Evolutionary conservation across 2,888 invertebrate genomes (phyloP).

Genomic region (Xestia rhomboidea): DNA sequence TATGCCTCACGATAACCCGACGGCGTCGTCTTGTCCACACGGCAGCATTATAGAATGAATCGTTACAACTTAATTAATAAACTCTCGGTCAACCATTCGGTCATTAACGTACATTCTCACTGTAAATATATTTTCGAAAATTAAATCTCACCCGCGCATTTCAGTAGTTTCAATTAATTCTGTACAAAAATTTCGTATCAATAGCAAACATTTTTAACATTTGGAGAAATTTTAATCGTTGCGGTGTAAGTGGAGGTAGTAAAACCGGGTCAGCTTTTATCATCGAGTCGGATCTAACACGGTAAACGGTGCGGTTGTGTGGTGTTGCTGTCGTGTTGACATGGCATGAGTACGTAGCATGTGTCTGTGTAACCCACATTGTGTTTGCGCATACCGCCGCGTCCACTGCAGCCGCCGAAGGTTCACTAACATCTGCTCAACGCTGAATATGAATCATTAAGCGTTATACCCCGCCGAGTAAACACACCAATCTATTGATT

Average conservation of each 20-base stretch:
- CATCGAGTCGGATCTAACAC: slow-evolving; percentile 56
- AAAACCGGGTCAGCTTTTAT: slow-evolving; percentile 49
- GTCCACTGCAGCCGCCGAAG: slow-evolving; percentile 62
- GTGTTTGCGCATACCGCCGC: slow-evolving; percentile 52
- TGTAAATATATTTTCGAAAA: slow-evolving; percentile 63
- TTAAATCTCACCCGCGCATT: slow-evolving; percentile 41
- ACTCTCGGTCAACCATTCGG: slow-evolving; percentile 34
- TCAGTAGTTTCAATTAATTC: slow-evolving; percentile 41
- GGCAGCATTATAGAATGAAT: slow-evolving; percentile 61
- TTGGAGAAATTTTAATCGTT: slow-evolving; percentile 48
- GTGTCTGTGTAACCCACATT: slow-evolving; percentile 54
- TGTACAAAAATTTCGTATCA: slow-evolving; percentile 31
- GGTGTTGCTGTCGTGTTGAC: slow-evolving; percentile 73
- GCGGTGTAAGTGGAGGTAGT: slow-evolving; percentile 56
- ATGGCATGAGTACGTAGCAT: slow-evolving; percentile 63
- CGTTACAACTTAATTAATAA: slow-evolving; percentile 21
- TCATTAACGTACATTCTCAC: slow-evolving; percentile 47
- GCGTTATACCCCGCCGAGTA: slow-evolving; percentile 41
- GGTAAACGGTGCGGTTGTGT: slow-evolving; percentile 57
- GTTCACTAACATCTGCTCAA: slow-evolving; percentile 47
- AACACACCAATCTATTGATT: slow-evolving; percentile 63
- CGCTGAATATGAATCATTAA: slow-evolving; percentile 48
- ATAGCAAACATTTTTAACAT: slow-evolving; percentile 33
- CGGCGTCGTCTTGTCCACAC: slow-evolving; percentile 74
- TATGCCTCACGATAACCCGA: slow-evolving; percentile 78